A percentile compares a stretch with the other conserved stretches of the same genome.
Evolutionary conservation across 2,113 vertebrate species (phyloP).

Genomic region (Misgurnus anguillicaudatus): DNA sequence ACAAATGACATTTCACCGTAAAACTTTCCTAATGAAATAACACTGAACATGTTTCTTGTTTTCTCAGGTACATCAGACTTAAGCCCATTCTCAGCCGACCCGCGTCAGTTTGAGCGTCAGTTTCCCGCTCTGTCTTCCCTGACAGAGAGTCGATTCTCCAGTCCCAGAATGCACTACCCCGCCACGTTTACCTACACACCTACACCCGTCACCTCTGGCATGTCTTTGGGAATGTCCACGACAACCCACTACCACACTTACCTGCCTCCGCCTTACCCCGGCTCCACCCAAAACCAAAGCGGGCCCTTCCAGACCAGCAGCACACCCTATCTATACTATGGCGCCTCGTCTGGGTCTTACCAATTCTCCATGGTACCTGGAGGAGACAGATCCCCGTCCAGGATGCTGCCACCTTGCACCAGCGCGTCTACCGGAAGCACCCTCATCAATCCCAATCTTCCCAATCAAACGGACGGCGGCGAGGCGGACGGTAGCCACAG

Average conservation of each 20-base stretch:
- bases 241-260: conserved; percentile 99
- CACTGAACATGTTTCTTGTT: neutral
- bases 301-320: conserved; percentile 99
- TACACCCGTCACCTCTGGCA: conserved; percentile 92
- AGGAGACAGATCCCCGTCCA: conserved; percentile 86
- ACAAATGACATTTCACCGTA: too few species aligned
- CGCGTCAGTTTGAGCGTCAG: conserved; percentile 83
- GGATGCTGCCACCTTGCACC: conserved; percentile 93
- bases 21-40: too few species aligned
- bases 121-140: conserved; percentile 96
- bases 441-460: conserved; percentile 94
- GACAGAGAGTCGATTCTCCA: conserved; percentile 95
- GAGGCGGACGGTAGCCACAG: conserved; percentile 89
- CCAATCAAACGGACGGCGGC: conserved; percentile 84
- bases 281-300: conserved; percentile 98
- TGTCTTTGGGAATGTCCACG: conserved; percentile 85
- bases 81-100: conserved; percentile 88
- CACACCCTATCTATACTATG: conserved; percentile 97
- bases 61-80: conserved; percentile 92
- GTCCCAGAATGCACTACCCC: conserved; percentile 99
- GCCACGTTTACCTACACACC: conserved; percentile 98
- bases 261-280: conserved; percentile 96
- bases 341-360: conserved; percentile 88
- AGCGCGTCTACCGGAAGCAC: conserved; percentile 93
- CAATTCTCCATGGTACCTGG: conserved; percentile 90